Base-by-base conservation (phyloP, 2,797 vertebrate species). In the Onychomys leucogaster region DNA sequence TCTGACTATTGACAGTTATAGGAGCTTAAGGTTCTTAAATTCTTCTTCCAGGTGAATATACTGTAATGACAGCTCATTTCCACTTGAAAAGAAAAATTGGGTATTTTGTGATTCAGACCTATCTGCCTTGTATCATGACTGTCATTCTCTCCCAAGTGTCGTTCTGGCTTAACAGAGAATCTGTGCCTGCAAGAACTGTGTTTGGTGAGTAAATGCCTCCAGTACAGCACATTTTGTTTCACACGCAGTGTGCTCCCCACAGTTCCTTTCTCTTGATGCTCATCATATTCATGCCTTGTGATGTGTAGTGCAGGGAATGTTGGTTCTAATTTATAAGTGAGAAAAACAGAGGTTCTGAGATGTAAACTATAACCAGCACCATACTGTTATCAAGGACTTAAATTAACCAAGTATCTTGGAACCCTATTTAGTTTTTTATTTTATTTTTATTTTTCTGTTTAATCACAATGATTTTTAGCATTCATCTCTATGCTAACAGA, bases 61-160 rank as follows among this genome's bases (percentile, higher is more conserved):
- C 99, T 0, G 99, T 99, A 98, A 99, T 99, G 99, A 99, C 99
- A 0, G 99, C 99, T 98, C 99, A 99, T 99, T 99, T 99, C 98
- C 99, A 99, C 98, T 98, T 99, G 99, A 99, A 99, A 99, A 99
- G 99, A 98, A 99, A 99, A 99, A 99, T 99, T 73, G 99, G 99
- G 92, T 99, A 99, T 98, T 99, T 99, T 98, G 99, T 99, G 98
- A 99, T 99, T 98, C 99, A 99, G 99, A 99, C 99, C 3, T 99
- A 99, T 95, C 99, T 99, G 41, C 99, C 99, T 3, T 99, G 99
- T 98, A 99, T 99, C 99, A 99, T 99, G 99, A 99, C 99, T 27
- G 99, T 99, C 98, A 99, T 99, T 98, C 99, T 99, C 46, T 99
- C 99, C 94, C 99, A 99, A 99, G 99, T 99, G 97, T 99, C 99